phyloP scores from a whole-genome alignment of 1,140 invertebrate species.

The Neocloeon triangulifer region DNA sequence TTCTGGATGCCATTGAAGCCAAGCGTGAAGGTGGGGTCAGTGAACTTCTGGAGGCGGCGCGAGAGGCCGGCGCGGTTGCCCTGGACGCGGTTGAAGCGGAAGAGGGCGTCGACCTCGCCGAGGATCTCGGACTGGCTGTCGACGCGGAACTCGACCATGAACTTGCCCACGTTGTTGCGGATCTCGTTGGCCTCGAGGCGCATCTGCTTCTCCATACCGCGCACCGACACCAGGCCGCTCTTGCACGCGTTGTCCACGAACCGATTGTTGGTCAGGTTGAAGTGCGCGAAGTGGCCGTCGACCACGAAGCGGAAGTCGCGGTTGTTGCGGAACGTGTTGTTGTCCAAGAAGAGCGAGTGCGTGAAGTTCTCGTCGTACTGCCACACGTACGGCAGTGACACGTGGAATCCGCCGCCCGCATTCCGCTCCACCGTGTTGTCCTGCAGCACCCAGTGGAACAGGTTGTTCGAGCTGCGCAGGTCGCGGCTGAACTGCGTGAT shows the following conservation, averaged over 20 bases:
- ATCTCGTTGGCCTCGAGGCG: constrained; percentile 49
- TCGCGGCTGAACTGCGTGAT: constrained; percentile 68
- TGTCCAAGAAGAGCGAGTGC: constrained; percentile 63
- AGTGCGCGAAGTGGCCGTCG: constrained; percentile 32
- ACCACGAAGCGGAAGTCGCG: constrained; percentile 46
- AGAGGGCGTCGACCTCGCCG: constrained; percentile 55
- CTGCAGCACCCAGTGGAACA: constrained; percentile 81
- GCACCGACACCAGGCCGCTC: constrained; percentile 56
- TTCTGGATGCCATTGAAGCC: constrained; percentile 88
- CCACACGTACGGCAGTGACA: constrained; percentile 80
- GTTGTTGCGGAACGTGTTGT: constrained; percentile 72
- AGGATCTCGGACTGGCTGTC: constrained; percentile 87
- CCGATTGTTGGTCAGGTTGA: constrained; percentile 53
- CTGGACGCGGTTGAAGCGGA: constrained; percentile 55
- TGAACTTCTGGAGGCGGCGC: constrained; percentile 3
- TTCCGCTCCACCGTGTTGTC: constrained; percentile 76
- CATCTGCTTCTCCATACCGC: constrained; percentile 94
- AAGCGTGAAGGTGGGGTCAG: constrained; percentile 63
- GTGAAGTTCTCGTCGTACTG: constrained; percentile 88
- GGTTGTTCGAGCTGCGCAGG: constrained; percentile 73
- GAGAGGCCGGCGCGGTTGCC: constrained; percentile 29
- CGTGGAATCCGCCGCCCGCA: constrained; percentile 54
- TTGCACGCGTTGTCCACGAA: constrained; percentile 73
- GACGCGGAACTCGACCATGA: constrained; percentile 69
- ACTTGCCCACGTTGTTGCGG: constrained; percentile 57